Evolutionary conservation across 2,113 vertebrate species (phyloP), one percentile per base, ranked within the genome.

Genomic region (Hippocampus mohnikei): DNA sequence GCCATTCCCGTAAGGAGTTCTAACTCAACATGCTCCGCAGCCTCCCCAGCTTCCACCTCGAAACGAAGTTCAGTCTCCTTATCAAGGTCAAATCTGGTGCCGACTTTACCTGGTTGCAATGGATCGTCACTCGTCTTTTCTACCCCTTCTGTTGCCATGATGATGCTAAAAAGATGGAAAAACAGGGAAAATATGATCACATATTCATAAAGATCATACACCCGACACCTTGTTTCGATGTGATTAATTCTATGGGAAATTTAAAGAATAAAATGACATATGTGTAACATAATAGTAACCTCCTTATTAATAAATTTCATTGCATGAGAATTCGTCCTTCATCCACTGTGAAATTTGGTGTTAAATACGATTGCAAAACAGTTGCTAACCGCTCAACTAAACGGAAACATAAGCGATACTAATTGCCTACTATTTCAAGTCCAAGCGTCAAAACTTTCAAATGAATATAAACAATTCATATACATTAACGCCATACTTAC

Each of bases 41-140:
- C 50, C 27, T 85, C 95, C 8, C 91, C 94, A 0, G 95, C 88
- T 76, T 98, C 97, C 84, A 98, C 96, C 87, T 99, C 97, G 72
- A 99, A 97, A 0, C 97, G 93, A 74, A 99, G 94, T 83, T 99
- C 97, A 0, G 96, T 98, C 91, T 98, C 97, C 73, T 95, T 94
- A 77, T 98, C 97, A 84, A 99, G 88, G 78, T 98, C 96, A 76
- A 94, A 97, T 67, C 96, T 95, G 20, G 88, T 90, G 37, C 94
- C 91, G 46, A 74, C 73, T 33, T 82, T 85, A 1, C 88, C 90
- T 2, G 82, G 4, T 1, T 74, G 56, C 8, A 89, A 81, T n/a
- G 73, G 84, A 27, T 95, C 94, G 72, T 96, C 95, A 25, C 66
- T 85, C 0, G 85, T 61, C 67, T 91, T 91, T 76, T 92, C 92